These are phyloP conservation scores for Phragmatobia fuliginosa DNA, from an alignment of 2,888 invertebrate genomes.

Conservation along the genomic window DNA sequence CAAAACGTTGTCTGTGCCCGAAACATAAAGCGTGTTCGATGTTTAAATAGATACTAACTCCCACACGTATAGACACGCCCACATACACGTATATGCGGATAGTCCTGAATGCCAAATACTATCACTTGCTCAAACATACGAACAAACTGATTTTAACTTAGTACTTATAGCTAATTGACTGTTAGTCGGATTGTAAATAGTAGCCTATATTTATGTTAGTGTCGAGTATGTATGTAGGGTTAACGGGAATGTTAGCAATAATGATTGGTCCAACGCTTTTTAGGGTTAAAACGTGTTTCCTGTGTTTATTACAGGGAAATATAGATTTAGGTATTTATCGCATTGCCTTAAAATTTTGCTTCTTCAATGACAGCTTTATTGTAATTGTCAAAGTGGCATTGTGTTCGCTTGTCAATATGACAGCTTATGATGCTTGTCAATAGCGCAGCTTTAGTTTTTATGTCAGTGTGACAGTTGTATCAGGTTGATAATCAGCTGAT, in stretches of 20 bases:
- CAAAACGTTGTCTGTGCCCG: slow-evolving; percentile 3
- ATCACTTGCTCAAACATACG: slow-evolving; percentile 56
- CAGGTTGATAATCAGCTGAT: not conserved
- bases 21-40: not conserved
- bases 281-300: slow-evolving; percentile 42
- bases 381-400: not conserved
- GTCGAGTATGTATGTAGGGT: slow-evolving; percentile 71
- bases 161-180: slow-evolving; percentile 74
- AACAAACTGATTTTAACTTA: slow-evolving; percentile 56
- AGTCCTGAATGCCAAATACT: slow-evolving; percentile 24
- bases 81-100: not conserved
- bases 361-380: not conserved
- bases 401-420: not conserved
- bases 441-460: not conserved
- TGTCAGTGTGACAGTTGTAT: not conserved
- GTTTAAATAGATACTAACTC: slow-evolving; percentile 6
- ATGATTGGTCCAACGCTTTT: slow-evolving; percentile 81
- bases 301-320: slow-evolving; percentile 43
- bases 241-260: slow-evolving; percentile 82
- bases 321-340: slow-evolving; percentile 2
- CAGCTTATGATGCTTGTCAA: slow-evolving; percentile 1
- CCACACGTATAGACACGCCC: not conserved
- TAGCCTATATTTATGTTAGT: slow-evolving; percentile 79
- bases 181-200: slow-evolving; percentile 83
- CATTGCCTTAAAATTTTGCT: not conserved